Evolutionary conservation across 2,888 invertebrate genomes (phyloP).

Genomic region (Sarcophaga subvicina): DNA sequence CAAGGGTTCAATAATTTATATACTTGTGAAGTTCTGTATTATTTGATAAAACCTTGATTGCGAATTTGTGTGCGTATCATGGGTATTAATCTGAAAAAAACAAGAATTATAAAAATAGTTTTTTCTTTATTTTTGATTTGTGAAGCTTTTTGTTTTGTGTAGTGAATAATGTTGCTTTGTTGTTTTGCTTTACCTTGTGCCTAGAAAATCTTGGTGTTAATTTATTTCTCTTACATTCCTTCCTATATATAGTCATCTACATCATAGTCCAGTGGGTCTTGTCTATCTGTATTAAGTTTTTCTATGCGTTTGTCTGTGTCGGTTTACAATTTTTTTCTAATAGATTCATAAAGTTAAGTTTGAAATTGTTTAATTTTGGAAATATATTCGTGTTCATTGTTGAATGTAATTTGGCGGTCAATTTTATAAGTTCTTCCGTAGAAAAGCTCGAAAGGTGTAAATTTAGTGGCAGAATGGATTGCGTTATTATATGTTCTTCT

Average conservation of each 20-base stretch:
- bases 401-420: constrained; percentile 8
- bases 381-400: constrained; percentile 20
- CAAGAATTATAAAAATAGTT: no score
- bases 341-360: constrained; percentile 1
- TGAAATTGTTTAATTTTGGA: constrained; percentile 29
- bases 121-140: no score
- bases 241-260: constrained; percentile 33
- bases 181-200: constrained; percentile 35
- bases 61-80: no score
- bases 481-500: constrained; percentile 37
- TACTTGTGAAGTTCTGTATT: no score
- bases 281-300: background rate
- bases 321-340: constrained; percentile 9
- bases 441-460: constrained; percentile 35
- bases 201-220: constrained; percentile 41
- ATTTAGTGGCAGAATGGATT: constrained; percentile 29
- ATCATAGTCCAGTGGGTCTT: background rate
- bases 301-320: constrained; percentile 24
- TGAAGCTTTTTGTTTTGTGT: no score
- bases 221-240: constrained; percentile 41
- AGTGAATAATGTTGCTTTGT: constrained; percentile 26
- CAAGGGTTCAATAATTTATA: no score
- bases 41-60: no score
- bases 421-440: constrained; percentile 34
- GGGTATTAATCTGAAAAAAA: no score